Percentiles rank a stretch among this genome's conserved stretches.
Evolutionary conservation across 2,797 vertebrate species (phyloP).

Genomic region (Molossus alvarezi): DNA sequence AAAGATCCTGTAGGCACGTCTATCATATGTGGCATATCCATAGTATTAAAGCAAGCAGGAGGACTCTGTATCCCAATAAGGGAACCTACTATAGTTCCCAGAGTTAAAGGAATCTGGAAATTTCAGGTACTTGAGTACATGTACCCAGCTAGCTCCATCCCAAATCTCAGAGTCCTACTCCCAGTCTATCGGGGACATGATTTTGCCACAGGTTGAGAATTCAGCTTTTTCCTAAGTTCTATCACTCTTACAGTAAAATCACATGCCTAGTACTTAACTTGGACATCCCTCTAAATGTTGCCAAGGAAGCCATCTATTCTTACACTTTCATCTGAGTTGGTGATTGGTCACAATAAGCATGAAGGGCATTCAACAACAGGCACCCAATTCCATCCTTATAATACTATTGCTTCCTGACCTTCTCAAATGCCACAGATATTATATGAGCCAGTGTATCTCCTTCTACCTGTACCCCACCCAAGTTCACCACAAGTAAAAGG

Average conservation of each 20-base stretch:
- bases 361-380: slow-evolving; percentile 2
- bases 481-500: neutral
- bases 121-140: neutral
- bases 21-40: neutral
- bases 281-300: neutral
- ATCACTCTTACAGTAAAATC: neutral
- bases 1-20: neutral
- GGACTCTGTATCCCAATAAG: neutral
- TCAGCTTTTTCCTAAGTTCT: neutral
- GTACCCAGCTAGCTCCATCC: neutral
- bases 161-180: neutral
- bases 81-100: neutral
- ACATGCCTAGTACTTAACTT: neutral
- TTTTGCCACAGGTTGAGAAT: neutral
- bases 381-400: neutral
- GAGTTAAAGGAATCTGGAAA: neutral
- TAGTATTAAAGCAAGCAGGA: neutral
- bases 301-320: neutral
- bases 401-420: neutral
- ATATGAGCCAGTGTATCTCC: neutral
- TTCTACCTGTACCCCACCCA: neutral
- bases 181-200: neutral
- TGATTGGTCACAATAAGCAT: neutral
- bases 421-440: neutral
- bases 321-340: neutral